Evolutionary conservation across 2,888 invertebrate genomes (phyloP).

Genomic region (Lepidocyrtoides sp.): DNA sequence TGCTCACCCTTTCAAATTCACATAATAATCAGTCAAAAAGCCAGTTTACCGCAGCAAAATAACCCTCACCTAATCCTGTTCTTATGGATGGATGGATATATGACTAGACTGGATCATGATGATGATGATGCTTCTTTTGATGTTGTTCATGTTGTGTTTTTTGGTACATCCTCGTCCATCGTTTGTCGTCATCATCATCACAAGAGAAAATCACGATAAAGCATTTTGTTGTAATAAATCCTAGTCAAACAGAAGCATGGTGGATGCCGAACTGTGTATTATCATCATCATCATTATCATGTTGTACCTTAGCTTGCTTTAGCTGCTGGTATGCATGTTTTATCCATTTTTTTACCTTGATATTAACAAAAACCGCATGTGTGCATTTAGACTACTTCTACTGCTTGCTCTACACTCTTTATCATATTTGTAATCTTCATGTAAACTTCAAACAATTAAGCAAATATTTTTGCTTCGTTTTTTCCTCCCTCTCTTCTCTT

Average conservation of each 20-base stretch:
- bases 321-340: constrained; percentile 13
- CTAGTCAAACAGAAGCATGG: constrained; percentile 55
- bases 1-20: not conserved
- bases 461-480: constrained; percentile 52
- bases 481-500: not conserved
- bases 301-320: too few relatives aligned
- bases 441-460: constrained; percentile 67
- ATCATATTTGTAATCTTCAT: constrained; percentile 66
- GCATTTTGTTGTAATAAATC: constrained; percentile 54
- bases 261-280: constrained; percentile 31
- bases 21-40: not conserved
- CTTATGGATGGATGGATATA: not conserved
- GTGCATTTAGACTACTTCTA: not conserved
- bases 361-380: not conserved
- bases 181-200: constrained; percentile 29
- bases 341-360: constrained; percentile 19
- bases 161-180: not conserved
- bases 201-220: constrained; percentile 40
- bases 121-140: not conserved
- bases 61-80: not conserved
- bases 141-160: not conserved
- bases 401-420: constrained; percentile 13
- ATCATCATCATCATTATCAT: constrained; percentile 39
- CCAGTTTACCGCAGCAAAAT: not conserved
- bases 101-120: too few relatives aligned